phyloP scores from a whole-genome alignment of 2,888 invertebrate species.

The Nesidiocoris tenuis region DNA sequence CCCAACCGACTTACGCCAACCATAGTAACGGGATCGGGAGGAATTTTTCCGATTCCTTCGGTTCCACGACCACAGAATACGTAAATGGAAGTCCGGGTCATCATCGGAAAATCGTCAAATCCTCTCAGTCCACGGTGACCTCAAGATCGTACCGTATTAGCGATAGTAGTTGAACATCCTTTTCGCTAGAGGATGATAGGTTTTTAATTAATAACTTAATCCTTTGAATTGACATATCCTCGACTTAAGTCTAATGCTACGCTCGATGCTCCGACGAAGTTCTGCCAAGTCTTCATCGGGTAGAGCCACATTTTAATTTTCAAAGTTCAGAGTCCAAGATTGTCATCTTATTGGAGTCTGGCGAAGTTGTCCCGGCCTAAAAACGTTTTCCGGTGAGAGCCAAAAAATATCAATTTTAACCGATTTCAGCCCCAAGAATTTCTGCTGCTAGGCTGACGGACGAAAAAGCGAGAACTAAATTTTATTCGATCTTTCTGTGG shows the following conservation, averaged over 20 bases:
- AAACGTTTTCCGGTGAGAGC: too few relatives aligned
- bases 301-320: too few relatives aligned
- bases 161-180: constrained; percentile 27
- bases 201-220: background rate
- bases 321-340: too few relatives aligned
- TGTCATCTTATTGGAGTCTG: too few relatives aligned
- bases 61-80: constrained; percentile 23
- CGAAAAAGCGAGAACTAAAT: too few relatives aligned
- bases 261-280: background rate
- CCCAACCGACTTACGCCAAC: constrained; percentile 21
- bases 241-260: too few relatives aligned
- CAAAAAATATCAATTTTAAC: too few relatives aligned
- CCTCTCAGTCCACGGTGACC: constrained; percentile 46
- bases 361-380: too few relatives aligned
- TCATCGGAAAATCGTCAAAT: constrained; percentile 40
- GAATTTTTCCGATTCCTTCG: constrained; percentile 30
- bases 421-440: too few relatives aligned
- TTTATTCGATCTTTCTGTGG: too few relatives aligned
- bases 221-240: constrained; percentile 1
- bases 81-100: constrained; percentile 37
- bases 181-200: background rate
- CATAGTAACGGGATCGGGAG: background rate
- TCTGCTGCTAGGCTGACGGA: too few relatives aligned
- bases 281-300: too few relatives aligned
- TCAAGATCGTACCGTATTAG: constrained; percentile 46